A percentile compares a stretch with the other conserved stretches of the same genome.
phyloP scores from a whole-genome alignment of 1,140 invertebrate species.

The Diploscapter pachys region DNA sequence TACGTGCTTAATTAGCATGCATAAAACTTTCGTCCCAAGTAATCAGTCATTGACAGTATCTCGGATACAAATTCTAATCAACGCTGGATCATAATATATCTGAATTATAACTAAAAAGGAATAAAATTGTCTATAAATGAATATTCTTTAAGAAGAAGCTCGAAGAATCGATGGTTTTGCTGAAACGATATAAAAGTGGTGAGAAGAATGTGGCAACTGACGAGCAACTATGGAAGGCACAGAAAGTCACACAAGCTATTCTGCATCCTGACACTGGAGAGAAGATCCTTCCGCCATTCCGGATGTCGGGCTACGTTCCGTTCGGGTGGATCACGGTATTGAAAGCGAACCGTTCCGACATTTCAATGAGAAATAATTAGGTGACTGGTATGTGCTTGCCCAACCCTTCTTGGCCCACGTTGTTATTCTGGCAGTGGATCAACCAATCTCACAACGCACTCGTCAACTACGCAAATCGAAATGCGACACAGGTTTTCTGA shows the following conservation, averaged over 20 bases:
- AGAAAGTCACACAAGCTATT: conserved; percentile 64
- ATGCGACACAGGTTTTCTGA: conserved; percentile 61
- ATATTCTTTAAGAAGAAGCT: conserved; percentile 57
- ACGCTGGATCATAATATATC: no score
- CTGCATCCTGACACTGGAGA: conserved; percentile 65
- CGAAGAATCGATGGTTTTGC: conserved; percentile 55
- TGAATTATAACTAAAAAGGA: no score
- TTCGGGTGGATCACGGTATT: conserved; percentile 64
- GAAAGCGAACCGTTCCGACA: conserved; percentile 8
- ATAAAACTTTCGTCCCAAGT: no score
- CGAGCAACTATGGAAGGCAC: conserved; percentile 63
- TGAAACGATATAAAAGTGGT: conserved; percentile 59
- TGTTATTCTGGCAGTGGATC: conserved; percentile 65
- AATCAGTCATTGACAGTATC: no score
- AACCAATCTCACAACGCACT: conserved; percentile 65
- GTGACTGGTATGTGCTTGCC: conserved; percentile 64
- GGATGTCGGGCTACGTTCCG: conserved; percentile 65
- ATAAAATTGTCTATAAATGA: no score
- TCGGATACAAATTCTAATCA: no score
- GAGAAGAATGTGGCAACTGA: conserved; percentile 50
- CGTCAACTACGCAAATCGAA: conserved; percentile 64
- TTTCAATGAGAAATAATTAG: conserved; percentile 44
- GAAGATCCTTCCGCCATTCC: conserved; percentile 64
- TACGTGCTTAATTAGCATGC: no score
- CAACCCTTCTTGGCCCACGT: conserved; percentile 60